Base-by-base conservation (phyloP, 2,888 invertebrate species). In the Aleiodes testaceus region DNA sequence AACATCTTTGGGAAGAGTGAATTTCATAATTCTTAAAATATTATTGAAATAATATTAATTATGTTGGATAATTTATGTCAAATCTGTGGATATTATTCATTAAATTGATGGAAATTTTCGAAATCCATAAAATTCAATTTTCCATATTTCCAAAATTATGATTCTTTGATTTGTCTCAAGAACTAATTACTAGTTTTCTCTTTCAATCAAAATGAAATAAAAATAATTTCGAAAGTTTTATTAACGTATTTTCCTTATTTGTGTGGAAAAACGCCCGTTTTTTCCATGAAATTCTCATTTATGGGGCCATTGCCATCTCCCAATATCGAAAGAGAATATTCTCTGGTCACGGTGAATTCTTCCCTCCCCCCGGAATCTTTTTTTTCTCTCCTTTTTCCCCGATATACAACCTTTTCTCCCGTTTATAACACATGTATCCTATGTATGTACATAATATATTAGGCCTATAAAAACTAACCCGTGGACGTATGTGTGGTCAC, bases 401-500 rank as follows among this genome's bases (percentile, higher is more conserved):
- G 53, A 66, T 72, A 75, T 71, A 74, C 71, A 72, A 69, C 49
- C 70, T 44, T 36, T 36, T 68, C 63, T 66, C 68, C 69, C 73
- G 47, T 72, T 47, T 75, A 75, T 74, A 45, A 76, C 69, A 72
- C 72, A 72, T 72, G 68, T 73, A 74, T 73, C 70, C 64, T 74
- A 75, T 71, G 64, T 65, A 69, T 66, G 61, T 72, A 72, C 49
- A 69, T 76, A 76, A 76, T 75, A 75, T 75, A 73, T 73, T 63
- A 74, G 74, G 75, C 75, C 76, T 77, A 77, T 78, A 76, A 76
- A 78, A 75, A 75, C 68, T 72, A 72, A 72, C 68, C 73, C 73
- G 64, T 73, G 74, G 75, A 76, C 75, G 75, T 74, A 77, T 81
- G 80, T 80, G 79, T 77, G 79, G 75, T 80, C 79, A 76, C 79